Percentiles rank a stretch among this genome's conserved stretches.
These are phyloP conservation scores for Tangara arthus DNA, from an alignment of 2,797 vertebrate genomes.

Conservation along the genomic window DNA sequence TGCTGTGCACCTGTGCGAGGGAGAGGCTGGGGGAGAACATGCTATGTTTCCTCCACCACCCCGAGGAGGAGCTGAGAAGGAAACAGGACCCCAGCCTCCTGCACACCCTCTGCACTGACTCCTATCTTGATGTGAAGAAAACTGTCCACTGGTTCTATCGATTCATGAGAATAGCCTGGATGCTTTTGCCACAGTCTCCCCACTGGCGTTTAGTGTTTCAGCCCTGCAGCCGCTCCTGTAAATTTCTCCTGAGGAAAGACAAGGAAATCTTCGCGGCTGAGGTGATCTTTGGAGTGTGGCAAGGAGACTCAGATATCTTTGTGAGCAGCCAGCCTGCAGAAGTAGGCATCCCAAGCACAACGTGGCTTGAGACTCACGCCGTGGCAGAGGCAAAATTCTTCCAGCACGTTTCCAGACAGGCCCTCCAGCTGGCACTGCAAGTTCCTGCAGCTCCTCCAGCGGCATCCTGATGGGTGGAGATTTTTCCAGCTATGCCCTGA, in stretches of 20 bases:
- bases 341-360: neutral
- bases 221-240: neutral
- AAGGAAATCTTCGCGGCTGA: neutral
- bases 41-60: neutral
- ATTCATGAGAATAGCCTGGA: neutral
- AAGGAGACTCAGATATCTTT: neutral
- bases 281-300: neutral
- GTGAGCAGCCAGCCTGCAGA: neutral
- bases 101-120: neutral
- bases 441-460: neutral
- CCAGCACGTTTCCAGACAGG: neutral
- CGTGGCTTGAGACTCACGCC: fast-evolving
- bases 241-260: neutral
- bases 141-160: neutral
- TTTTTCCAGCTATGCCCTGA: neutral
- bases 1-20: neutral
- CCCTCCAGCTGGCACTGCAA: neutral
- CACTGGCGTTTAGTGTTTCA: neutral
- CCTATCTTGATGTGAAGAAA: neutral
- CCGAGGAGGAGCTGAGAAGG: neutral
- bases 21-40: neutral
- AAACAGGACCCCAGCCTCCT: neutral
- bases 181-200: neutral
- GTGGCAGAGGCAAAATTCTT: neutral
- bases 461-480: neutral